These are phyloP conservation scores for Montifringilla adamsi DNA, from an alignment of 2,113 vertebrate species.

Conservation along the genomic window DNA sequence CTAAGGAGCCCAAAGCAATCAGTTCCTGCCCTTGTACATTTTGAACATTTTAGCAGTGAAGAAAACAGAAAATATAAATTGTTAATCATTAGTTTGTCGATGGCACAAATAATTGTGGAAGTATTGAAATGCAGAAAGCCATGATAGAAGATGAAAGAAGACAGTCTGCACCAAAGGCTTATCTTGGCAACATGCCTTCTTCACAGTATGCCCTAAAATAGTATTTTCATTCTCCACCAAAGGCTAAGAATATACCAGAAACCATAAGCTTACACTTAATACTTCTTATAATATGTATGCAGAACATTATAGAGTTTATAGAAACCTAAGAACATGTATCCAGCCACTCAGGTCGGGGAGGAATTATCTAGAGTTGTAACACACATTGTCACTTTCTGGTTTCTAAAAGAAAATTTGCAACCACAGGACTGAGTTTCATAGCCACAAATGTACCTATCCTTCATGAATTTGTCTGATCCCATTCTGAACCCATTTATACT, in stretches of 20 bases:
- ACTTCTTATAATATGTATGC: conserved; percentile 19
- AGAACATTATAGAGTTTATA: conserved; percentile 6
- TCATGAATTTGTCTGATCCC: conserved; percentile 33
- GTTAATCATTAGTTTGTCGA: background rate
- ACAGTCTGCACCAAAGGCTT: conserved; percentile 53
- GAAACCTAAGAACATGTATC: background rate
- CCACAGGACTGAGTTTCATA: background rate
- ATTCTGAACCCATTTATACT: conserved; percentile 13
- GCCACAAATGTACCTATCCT: background rate
- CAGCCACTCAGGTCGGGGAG: background rate
- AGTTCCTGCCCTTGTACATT: background rate
- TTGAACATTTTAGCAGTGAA: background rate
- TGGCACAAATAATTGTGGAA: background rate
- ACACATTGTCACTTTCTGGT: background rate
- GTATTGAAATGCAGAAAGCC: background rate
- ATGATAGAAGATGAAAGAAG: conserved; percentile 34
- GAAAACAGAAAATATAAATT: conserved; percentile 5
- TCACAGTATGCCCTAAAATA: conserved; percentile 53
- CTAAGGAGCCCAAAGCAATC: background rate
- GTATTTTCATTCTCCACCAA: conserved; percentile 45
- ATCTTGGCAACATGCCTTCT: conserved; percentile 56
- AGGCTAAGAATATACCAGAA: conserved; percentile 66
- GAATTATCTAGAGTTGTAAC: background rate
- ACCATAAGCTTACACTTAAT: conserved; percentile 59
- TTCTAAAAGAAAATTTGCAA: conserved; percentile 31